Base-by-base conservation (phyloP, 2,113 vertebrate species). In the Stegastes partitus region DNA sequence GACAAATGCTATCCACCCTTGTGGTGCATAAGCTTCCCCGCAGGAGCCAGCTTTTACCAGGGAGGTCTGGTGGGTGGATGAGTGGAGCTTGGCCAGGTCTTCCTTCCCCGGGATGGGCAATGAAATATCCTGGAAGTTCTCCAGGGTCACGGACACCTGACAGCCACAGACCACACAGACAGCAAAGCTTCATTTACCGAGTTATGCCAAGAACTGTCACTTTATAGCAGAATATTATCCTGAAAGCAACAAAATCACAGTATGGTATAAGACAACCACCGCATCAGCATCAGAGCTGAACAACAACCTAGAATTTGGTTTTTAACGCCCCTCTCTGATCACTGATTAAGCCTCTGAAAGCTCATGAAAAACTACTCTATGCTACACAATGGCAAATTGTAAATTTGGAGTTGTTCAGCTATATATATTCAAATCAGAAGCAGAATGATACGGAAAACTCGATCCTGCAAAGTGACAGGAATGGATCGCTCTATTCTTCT, bases 61-160 rank as follows among this genome's bases (percentile, higher is more conserved):
- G 57, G 97, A 95, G 1, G 96, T 98, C 92, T 97, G 97, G 89
- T 99, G 98, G 77, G 94, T 97, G 22, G 97, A 95, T 1, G 97
- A 99, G 91, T 99, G 98, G 58, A 99, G 95, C 90, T 97, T 99
- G 74, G 98, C 98, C 84, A 99, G 95, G 92, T 99, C 98, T 91
- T 99, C 98, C 91, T 99, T 99, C 59, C 98, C 98, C 9, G 98
- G 98, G 90, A 99, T 99, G 78, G 98, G 98, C 92, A 99, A 93
- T 50, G 98, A 99, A 77, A 99, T 96, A 91, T 99, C 98, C 94
- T 99, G 98, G 95, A 99, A 99, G 90, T 97, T 99, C 94, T 99
- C 98, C 90, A 99, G 91, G 26, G 97, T 99, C 87, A 99, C 96
- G 10, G 98, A 99, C 15, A 99, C 95, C 98, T 96, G 81, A 22